Evolutionary conservation across 2,888 invertebrate species (phyloP).

Genomic region (Bursaphelenchus okinawaensis): DNA sequence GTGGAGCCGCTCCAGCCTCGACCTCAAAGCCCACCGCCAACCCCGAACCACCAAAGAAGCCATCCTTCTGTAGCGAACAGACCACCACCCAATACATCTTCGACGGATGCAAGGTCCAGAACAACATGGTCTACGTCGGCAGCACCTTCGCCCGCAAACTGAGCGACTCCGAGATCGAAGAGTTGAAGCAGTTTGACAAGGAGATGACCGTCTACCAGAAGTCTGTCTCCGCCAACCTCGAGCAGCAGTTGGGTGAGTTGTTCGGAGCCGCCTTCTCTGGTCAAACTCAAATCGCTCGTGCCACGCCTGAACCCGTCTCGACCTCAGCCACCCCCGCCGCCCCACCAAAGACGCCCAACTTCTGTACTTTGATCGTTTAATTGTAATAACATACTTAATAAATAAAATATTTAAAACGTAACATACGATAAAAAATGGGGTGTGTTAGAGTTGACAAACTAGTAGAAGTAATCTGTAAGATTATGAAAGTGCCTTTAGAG

Average conservation of each 20-base stretch:
- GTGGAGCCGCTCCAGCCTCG: constrained; percentile 3
- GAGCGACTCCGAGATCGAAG: constrained; percentile 35
- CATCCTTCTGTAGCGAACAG: constrained; percentile 52
- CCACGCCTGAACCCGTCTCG: constrained; percentile 15
- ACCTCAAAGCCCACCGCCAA: constrained; percentile 12
- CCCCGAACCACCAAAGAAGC: constrained; percentile 42
- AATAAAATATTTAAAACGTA: too few species aligned
- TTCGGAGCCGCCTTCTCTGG: constrained; percentile 39
- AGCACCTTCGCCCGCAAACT: constrained; percentile 50
- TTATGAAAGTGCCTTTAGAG: too few species aligned
- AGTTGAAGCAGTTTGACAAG: constrained; percentile 47
- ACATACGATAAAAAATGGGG: too few species aligned
- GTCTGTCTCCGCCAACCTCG: constrained; percentile 46
- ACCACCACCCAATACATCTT: constrained; percentile 55
- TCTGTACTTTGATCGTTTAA: constrained; percentile 55
- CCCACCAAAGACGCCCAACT: constrained; percentile 49
- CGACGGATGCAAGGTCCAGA: constrained; percentile 33
- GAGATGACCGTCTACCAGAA: constrained; percentile 34
- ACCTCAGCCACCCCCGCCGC: constrained; percentile 34
- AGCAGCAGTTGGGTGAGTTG: constrained; percentile 29
- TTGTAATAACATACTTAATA: not conserved
- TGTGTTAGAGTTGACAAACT: too few species aligned
- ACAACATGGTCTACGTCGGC: constrained; percentile 54
- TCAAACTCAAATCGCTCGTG: constrained; percentile 6
- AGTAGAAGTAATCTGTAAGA: too few species aligned